Conservation (phyloP, 2,797 vertebrate species). For the Chromobotia macracanthus region DNA sequence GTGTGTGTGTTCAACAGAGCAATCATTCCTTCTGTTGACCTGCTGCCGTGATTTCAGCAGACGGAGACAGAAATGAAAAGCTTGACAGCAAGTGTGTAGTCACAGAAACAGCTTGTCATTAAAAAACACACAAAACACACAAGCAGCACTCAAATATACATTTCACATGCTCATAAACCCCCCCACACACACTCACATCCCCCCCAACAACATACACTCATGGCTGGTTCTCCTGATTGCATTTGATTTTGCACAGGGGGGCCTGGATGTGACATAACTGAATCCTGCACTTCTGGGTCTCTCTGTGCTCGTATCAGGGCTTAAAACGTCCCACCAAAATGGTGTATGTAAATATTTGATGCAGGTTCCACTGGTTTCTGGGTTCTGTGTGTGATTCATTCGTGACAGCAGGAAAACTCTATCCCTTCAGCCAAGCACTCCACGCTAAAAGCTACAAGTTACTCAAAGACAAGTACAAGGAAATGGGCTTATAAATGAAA, state of each 20-base stretch:
- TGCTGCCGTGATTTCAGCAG: background rate
- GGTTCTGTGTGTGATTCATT: constrained; percentile 15
- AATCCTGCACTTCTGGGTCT: constrained; percentile 35
- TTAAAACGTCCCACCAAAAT: constrained; percentile 52
- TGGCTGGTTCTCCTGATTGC: constrained; percentile 51
- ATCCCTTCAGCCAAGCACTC: constrained; percentile 10
- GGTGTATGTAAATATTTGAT: constrained; percentile 59
- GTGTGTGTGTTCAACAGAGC: background rate
- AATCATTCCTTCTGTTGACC: background rate
- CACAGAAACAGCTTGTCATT: background rate
- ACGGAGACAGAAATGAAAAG: background rate
- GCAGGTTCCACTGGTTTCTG: constrained; percentile 5
- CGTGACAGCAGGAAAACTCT: background rate
- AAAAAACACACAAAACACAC: constrained; percentile 19
- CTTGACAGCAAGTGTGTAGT: background rate
- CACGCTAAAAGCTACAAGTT: constrained; percentile 27
- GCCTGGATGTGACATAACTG: constrained; percentile 44
- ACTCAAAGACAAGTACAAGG: constrained; percentile 31
- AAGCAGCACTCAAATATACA: too few relatives aligned
- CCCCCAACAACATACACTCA: too few relatives aligned
- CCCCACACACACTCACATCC: background rate
- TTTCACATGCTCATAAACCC: too few relatives aligned
- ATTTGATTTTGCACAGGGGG: constrained; percentile 43
- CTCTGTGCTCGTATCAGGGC: constrained; percentile 36
- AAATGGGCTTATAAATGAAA: constrained; percentile 42